Conservation (phyloP, 2,113 vertebrate genomes). For the Leptodactylus fuscus region DNA sequence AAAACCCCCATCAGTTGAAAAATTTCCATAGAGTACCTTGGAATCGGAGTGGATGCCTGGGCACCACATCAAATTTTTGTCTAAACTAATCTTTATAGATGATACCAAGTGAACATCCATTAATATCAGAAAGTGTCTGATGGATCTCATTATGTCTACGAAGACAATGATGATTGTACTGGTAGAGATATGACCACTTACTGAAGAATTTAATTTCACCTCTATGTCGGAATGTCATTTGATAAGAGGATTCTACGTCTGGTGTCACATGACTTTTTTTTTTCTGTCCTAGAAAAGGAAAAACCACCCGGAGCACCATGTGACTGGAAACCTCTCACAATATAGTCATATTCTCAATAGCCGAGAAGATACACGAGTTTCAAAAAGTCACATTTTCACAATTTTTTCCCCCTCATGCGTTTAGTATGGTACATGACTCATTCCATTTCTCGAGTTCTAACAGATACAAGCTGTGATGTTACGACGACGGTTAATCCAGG, state of each 20-base stretch:
- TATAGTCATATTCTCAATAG: constrained; percentile 2
- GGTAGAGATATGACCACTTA: neutral
- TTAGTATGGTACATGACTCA: neutral
- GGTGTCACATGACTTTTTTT: neutral
- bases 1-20: too few relatives aligned
- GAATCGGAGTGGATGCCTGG: too few relatives aligned
- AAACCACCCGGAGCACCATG: neutral
- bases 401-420: neutral
- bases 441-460: neutral
- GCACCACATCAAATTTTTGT: too few relatives aligned
- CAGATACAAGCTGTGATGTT: neutral
- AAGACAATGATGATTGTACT: neutral
- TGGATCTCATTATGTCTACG: neutral
- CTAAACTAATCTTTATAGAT: neutral
- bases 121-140: neutral
- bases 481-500: neutral
- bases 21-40: too few relatives aligned
- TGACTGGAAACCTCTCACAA: neutral
- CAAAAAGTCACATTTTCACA: neutral
- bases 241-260: neutral
- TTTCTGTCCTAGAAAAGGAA: neutral
- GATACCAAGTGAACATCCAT: neutral
- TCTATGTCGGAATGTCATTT: constrained; percentile 4
- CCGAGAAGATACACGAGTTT: neutral
- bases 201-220: neutral